Evolutionary conservation across 2,113 vertebrate species (phyloP).

Genomic region (pig (Sus scrofa)): DNA sequence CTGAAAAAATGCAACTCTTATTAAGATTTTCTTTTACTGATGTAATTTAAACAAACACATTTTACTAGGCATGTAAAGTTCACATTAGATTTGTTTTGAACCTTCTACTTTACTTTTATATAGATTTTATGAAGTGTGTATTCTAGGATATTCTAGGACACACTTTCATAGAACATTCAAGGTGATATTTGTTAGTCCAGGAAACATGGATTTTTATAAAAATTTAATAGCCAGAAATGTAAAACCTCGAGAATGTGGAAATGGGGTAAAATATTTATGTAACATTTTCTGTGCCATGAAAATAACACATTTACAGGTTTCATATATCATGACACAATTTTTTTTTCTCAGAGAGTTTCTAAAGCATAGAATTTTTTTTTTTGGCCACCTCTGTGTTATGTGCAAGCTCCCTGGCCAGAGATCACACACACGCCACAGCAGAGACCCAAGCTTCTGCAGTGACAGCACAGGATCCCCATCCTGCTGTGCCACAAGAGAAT

Average conservation of each 20-base stretch:
- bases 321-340: neutral
- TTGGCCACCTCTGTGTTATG: too few relatives aligned
- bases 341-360: neutral
- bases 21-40: neutral
- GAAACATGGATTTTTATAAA: neutral
- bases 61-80: neutral
- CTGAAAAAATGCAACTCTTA: neutral
- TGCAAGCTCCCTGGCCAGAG: too few relatives aligned
- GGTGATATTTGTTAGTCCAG: neutral
- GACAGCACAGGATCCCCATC: too few relatives aligned
- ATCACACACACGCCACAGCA: too few relatives aligned
- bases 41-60: neutral
- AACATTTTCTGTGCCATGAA: neutral
- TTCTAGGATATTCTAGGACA: neutral
- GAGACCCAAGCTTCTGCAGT: too few relatives aligned
- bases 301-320: neutral
- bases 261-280: neutral
- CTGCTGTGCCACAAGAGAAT: too few relatives aligned
- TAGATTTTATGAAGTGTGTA: neutral
- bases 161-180: neutral
- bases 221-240: neutral
- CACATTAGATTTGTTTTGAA: neutral
- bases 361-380: neutral
- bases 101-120: neutral
- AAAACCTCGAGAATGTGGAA: neutral